phyloP scores from a whole-genome alignment of 2,888 invertebrate genomes.

The Heliconius erato region DNA sequence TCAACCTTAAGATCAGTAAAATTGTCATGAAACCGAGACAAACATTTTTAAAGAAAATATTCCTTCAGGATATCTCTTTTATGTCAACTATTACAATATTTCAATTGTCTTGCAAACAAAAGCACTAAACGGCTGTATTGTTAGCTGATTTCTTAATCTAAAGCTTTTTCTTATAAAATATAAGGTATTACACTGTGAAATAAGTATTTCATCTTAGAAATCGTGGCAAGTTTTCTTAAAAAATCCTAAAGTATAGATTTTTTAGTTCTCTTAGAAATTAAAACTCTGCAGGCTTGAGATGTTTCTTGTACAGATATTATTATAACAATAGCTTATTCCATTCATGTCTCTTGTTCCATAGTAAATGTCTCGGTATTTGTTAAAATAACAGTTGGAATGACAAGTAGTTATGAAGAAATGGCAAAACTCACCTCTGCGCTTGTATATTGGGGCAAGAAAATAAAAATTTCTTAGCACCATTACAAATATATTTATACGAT shows the following conservation, averaged over 20 bases:
- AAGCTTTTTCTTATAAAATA: not conserved
- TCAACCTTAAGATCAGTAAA: not conserved
- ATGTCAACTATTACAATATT: not conserved
- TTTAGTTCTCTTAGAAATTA: not conserved
- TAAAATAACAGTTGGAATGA: too few relatives aligned
- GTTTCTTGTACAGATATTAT: constrained; percentile 2
- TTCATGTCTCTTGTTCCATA: not conserved
- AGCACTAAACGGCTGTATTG: not conserved
- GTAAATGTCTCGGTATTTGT: too few relatives aligned
- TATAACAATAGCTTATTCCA: constrained; percentile 23
- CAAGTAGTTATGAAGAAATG: not conserved
- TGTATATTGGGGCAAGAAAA: not conserved
- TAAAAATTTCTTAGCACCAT: too few relatives aligned
- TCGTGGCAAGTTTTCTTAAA: not conserved
- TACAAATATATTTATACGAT: not conserved
- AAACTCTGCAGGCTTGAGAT: not conserved
- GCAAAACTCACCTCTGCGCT: not conserved
- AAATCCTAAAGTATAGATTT: not conserved
- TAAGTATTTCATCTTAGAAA: not conserved
- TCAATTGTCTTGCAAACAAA: not conserved
- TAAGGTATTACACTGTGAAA: not conserved
- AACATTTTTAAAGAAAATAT: not conserved
- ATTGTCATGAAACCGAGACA: not conserved
- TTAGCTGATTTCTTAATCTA: not conserved
- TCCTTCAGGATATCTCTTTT: not conserved